Evolutionary conservation across 2,888 invertebrate genomes (phyloP).

Genomic region (Heliconius sara): DNA sequence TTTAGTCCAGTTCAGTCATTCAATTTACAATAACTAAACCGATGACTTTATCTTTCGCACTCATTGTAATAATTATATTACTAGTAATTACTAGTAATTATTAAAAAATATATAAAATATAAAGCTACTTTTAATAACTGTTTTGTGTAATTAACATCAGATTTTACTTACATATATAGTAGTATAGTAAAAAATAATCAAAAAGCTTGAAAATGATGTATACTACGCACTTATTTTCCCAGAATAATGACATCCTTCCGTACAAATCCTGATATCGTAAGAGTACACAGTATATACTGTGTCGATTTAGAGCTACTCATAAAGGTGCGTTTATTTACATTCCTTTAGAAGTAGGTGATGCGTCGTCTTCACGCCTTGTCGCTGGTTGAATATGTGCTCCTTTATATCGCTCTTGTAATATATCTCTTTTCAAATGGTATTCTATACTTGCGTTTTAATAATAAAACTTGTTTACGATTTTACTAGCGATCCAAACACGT

Average conservation of each 20-base stretch:
- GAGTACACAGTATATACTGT: slow-evolving; percentile 55
- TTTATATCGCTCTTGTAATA: slow-evolving; percentile 59
- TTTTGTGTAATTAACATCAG: not conserved
- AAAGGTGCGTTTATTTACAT: slow-evolving; percentile 77
- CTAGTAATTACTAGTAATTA: not conserved
- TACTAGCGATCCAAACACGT: not conserved
- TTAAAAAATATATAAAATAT: not conserved
- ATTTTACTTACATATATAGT: not conserved
- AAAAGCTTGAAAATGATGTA: not conserved
- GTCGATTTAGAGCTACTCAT: slow-evolving; percentile 77
- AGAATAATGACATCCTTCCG: slow-evolving; percentile 51
- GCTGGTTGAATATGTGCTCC: slow-evolving; percentile 63
- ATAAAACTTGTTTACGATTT: slow-evolving; percentile 39
- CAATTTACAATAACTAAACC: not conserved
- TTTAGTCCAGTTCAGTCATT: too few relatives aligned
- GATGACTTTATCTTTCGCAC: not conserved
- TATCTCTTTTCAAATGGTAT: slow-evolving; percentile 40
- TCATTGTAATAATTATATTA: not conserved
- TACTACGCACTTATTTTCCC: not conserved
- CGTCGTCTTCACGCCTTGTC: slow-evolving; percentile 72
- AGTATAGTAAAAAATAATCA: not conserved
- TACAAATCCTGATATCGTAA: slow-evolving; percentile 45
- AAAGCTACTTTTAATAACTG: not conserved
- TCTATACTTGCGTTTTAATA: slow-evolving; percentile 39
- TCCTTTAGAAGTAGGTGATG: slow-evolving; percentile 78